A percentile compares a stretch with the other conserved stretches of the same genome.
Conservation (phyloP, 2,888 invertebrate species). For the Leucophora obtusa region DNA sequence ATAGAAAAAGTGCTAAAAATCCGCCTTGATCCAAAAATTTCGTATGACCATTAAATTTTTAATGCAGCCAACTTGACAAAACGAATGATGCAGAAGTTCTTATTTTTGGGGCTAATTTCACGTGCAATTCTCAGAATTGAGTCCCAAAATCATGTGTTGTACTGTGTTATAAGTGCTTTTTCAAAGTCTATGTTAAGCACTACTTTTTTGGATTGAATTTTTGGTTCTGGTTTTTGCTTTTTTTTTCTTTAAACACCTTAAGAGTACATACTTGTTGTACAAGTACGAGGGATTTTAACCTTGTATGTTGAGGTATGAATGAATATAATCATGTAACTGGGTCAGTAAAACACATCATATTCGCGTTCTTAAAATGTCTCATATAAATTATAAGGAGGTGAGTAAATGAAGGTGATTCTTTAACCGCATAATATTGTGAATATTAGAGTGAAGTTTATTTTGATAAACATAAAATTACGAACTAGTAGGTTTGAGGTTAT, state of each 20-base stretch:
- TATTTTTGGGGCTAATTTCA: too few species aligned
- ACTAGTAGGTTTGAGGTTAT: too few species aligned
- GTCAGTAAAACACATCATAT: slow-evolving; percentile 56
- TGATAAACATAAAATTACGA: too few species aligned
- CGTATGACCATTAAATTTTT: too few species aligned
- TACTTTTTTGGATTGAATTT: slow-evolving; percentile 18
- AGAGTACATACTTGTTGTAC: slow-evolving; percentile 49
- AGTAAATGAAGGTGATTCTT: slow-evolving; percentile 34
- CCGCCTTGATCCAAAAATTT: too few species aligned
- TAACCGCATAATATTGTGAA: slow-evolving; percentile 12
- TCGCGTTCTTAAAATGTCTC: slow-evolving; percentile 53
- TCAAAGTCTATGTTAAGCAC: slow-evolving; percentile 60
- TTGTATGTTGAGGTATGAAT: slow-evolving; percentile 53
- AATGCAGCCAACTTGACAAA: too few species aligned
- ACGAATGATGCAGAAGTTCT: too few species aligned
- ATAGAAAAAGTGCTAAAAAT: neutral
- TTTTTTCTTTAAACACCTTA: slow-evolving; percentile 5
- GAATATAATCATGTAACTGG: slow-evolving; percentile 60
- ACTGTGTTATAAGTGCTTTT: too few species aligned
- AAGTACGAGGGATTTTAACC: slow-evolving; percentile 43
- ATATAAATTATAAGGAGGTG: slow-evolving; percentile 51
- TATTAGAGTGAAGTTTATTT: neutral
- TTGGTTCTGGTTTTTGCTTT: slow-evolving; percentile 11
- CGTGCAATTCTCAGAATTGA: too few species aligned
- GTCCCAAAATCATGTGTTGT: slow-evolving; percentile 18